Conservation (phyloP, 2,113 vertebrate species). For the Euleptes europaea region DNA sequence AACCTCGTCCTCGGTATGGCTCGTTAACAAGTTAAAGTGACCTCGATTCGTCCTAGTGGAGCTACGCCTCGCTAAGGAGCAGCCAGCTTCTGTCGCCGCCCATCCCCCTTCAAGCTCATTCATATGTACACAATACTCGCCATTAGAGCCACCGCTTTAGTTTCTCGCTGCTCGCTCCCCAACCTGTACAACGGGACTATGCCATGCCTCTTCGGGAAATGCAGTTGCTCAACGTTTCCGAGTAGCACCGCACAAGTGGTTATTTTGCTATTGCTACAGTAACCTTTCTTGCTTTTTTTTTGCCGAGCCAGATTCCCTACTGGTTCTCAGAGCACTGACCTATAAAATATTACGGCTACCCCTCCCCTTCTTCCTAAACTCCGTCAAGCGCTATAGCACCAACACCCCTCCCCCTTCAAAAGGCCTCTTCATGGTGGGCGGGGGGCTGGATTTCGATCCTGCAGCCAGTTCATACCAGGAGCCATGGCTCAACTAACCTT, state of each 20-base stretch:
- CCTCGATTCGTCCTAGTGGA: neutral
- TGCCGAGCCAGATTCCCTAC: neutral
- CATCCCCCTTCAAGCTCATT: neutral
- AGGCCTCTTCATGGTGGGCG: neutral
- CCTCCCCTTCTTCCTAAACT: neutral
- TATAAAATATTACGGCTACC: neutral
- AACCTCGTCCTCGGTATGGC: fast-evolving
- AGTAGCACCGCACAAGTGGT: neutral
- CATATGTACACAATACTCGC: neutral
- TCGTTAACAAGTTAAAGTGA: neutral
- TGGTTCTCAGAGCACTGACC: too few relatives aligned
- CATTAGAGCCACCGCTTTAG: fast-evolving
- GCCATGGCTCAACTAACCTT: neutral
- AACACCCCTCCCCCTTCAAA: neutral
- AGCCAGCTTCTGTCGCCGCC: neutral
- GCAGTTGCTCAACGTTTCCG: neutral
- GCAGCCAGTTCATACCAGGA: neutral
- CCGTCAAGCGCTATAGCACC: neutral
- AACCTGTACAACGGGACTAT: neutral
- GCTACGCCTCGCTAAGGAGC: neutral
- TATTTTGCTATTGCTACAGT: neutral
- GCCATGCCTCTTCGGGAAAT: neutral
- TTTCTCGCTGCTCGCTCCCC: neutral
- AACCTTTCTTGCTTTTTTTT: neutral
- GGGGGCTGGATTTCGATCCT: too few relatives aligned